A percentile compares a stretch with the other conserved stretches of the same genome.
phyloP scores from a whole-genome alignment of 2,888 invertebrate genomes.

The Drosophila buzzatii region DNA sequence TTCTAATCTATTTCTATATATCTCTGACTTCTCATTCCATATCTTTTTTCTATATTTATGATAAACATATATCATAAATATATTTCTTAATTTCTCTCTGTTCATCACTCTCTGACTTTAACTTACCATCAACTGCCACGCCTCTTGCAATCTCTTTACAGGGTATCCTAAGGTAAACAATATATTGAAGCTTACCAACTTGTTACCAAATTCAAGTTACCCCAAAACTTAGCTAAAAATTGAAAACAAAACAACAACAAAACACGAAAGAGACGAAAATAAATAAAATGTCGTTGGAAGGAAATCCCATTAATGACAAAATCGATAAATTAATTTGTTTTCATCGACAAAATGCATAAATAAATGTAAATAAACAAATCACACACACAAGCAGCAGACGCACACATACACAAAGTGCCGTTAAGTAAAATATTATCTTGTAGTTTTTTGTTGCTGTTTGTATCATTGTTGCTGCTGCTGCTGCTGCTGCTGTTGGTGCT shows the following conservation, averaged over 20 bases:
- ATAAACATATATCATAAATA: no score
- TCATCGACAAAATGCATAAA: slow-evolving; percentile 54
- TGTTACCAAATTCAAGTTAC: neutral
- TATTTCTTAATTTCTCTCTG: no score
- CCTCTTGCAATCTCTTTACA: neutral
- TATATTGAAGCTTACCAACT: neutral
- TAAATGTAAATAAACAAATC: slow-evolving; percentile 61
- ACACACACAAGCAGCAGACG: slow-evolving; percentile 11
- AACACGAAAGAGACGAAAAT: slow-evolving; percentile 5
- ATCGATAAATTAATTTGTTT: slow-evolving; percentile 73
- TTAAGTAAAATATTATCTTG: slow-evolving; percentile 51
- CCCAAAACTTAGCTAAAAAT: slow-evolving; percentile 23
- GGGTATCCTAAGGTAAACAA: neutral
- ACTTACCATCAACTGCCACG: neutral
- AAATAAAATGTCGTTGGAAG: slow-evolving; percentile 43
- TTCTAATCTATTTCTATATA: neutral
- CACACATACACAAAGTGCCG: slow-evolving; percentile 54
- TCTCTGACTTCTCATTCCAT: no score
- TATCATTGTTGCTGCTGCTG: slow-evolving; percentile 29
- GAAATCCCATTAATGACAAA: slow-evolving; percentile 77
- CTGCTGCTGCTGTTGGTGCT: slow-evolving; percentile 31
- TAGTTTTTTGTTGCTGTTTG: slow-evolving; percentile 23
- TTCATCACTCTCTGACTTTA: neutral
- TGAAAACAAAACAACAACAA: slow-evolving; percentile 18
- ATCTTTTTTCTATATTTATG: no score